Evolutionary conservation across 2,113 vertebrate species (phyloP), one percentile per base, ranked within the genome.

Genomic region (Nibea albiflora): DNA sequence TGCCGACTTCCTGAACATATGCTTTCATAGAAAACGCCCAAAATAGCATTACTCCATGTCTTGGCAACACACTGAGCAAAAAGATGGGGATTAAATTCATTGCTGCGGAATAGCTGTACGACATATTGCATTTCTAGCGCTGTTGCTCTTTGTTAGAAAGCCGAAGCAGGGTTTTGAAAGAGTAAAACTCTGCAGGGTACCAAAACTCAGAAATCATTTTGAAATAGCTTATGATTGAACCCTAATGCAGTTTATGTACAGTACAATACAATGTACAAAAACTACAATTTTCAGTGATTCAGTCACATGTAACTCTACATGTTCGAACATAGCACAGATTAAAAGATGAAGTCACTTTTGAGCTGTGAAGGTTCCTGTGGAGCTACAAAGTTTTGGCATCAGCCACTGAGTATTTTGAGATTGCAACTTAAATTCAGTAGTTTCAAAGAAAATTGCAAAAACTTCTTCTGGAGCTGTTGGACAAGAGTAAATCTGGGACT

Each of bases 31-130:
- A 62, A 80, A 53, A 66, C 66, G 71, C 90, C 85, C 89, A 76
- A 91, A 90, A 91, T 89, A 90, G 80, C 88, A 91, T 92, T 92
- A 85, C 85, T 92, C 68, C 80, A n/a, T 53, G 70, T 85, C 85
- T 89, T 88, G 83, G 92, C 88, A 88, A 61, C 60, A 73, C 57
- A 61, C 26, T 16, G 35, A 74, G 72, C 15, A n/a, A n/a, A 12
- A 24, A 54, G 19, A 56, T 2, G 19, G 20, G 64, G 78, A 69
- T 49, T 80, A 31, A 69, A 81, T 77, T 53, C 60, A 66, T 22
- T 69, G 31, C 79, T 58, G 73, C 35, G 63, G 60, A 71, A 78
- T 63, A 46, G 58, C 62, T 70, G 50, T 5, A 22, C 42, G 69
- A 4, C 46, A 20, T 61, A 17, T 31, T 52, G 22, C 9, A 49